phyloP scores from a whole-genome alignment of 2,797 vertebrate species.

The Epinephelus awoara region DNA sequence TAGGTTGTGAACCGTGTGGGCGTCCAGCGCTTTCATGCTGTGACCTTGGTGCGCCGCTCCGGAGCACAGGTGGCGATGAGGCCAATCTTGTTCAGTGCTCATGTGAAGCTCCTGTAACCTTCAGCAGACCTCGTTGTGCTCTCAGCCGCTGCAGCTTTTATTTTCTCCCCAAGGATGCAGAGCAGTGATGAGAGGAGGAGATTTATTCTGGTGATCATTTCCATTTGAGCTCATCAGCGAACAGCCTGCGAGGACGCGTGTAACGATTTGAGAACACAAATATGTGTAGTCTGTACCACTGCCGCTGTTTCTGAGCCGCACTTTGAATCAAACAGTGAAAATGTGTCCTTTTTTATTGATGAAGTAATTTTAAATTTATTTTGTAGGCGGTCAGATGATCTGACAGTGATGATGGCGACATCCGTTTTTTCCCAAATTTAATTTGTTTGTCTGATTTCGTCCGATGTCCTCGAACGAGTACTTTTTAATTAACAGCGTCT shows the following conservation, averaged over 20 bases:
- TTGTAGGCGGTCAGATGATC: too few species aligned
- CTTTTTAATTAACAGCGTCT: too few species aligned
- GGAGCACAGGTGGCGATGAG: neutral
- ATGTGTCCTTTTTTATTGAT: too few species aligned
- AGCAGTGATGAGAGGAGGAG: neutral
- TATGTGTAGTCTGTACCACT: too few species aligned
- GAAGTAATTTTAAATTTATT: too few species aligned
- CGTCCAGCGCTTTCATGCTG: too few species aligned
- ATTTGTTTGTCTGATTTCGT: too few species aligned
- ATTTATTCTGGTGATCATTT: conserved; percentile 22
- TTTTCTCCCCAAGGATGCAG: neutral
- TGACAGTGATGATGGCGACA: too few species aligned
- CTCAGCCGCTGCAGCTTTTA: neutral
- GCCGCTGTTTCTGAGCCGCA: too few species aligned
- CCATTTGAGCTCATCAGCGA: conserved; percentile 23
- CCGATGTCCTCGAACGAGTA: too few species aligned
- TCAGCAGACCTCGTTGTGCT: neutral
- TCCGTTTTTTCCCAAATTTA: too few species aligned
- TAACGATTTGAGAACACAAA: neutral
- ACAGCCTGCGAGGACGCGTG: neutral
- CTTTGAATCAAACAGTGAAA: too few species aligned
- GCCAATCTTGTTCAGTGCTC: neutral
- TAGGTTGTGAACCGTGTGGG: neutral
- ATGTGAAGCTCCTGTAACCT: neutral
- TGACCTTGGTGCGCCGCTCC: neutral